Base-by-base conservation (phyloP, 1,140 invertebrate genomes). In the Tyrophagus putrescentiae region DNA sequence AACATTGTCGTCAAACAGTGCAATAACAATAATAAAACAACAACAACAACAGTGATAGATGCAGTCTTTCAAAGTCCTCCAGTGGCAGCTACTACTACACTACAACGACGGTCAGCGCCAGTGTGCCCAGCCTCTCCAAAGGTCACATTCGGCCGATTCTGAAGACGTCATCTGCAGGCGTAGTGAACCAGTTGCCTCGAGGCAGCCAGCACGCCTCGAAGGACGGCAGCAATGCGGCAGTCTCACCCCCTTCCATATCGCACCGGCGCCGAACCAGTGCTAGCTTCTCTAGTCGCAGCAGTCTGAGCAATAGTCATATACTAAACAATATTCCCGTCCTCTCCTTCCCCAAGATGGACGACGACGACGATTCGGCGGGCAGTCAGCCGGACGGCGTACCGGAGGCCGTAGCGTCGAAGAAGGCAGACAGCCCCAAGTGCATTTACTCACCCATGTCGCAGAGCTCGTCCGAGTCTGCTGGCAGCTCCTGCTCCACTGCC, bases 271-370 rank as follows among this genome's bases (percentile, higher is more conserved):
- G 45, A 48, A 48, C 45, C 21, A 48, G 45, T 48, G 45, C 45
- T 18, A 48, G 45, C 45, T 48, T 25, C 18, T 48, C 45, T 48
- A 48, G 45, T 48, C 45, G 45, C 7, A 48, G 7, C 45, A 48
- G 45, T 48, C 45, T 48, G 7, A 48, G 45, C 45, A 48, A 48
- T 48, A 48, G 45, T 48, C 45, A 48, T 21, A 13, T 48, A 48
- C 45, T 48, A 7, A 48, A 48, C 45, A 48, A 48, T 48, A 48
- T 48, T 48, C 45, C 45, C 23, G 45, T 48, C 21, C 18, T 48
- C 23, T 48, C 45, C 7, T 48, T 48, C 18, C 45, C 45, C 45
- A 48, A 18, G 18, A 29, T 48, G 45, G 45, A 48, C 45, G 45
- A 48, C 21, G 31, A 29, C 21, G 23, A n/a, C n/a, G n/a, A n/a